Evolutionary conservation across 2,113 vertebrate genomes (phyloP).

Genomic region (Nothoprocta pentlandii): DNA sequence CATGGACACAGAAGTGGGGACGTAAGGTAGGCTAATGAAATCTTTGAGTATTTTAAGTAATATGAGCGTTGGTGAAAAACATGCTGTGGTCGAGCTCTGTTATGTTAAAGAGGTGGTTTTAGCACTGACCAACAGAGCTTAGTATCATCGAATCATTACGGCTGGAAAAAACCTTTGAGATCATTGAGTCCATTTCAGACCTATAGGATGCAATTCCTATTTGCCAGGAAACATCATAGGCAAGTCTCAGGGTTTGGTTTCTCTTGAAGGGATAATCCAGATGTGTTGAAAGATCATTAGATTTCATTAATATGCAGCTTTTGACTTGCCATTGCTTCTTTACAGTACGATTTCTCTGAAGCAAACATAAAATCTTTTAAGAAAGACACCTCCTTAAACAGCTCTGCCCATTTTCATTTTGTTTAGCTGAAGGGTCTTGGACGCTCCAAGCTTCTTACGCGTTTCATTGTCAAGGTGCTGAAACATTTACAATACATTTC

Average conservation of each 20-base stretch:
- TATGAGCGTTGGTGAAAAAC: not conserved
- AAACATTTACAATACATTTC: constrained; percentile 30
- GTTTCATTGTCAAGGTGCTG: constrained; percentile 52
- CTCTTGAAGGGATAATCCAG: not conserved
- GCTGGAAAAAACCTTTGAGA: too few relatives aligned
- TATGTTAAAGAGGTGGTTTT: not conserved
- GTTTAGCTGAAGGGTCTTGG: constrained; percentile 50
- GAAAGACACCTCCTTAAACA: constrained; percentile 26
- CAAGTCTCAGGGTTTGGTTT: not conserved
- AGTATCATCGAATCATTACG: too few relatives aligned
- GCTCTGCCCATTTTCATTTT: constrained; percentile 36
- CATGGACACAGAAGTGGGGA: not conserved
- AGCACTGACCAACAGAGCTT: not conserved
- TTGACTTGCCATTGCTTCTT: not conserved
- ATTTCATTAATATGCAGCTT: constrained; percentile 5
- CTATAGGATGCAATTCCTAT: not conserved
- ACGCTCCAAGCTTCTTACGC: not conserved
- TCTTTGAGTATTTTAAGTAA: rapidly evolving
- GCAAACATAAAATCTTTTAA: not conserved
- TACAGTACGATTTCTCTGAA: not conserved
- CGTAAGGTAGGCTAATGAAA: not conserved
- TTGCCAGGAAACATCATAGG: not conserved
- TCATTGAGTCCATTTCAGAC: not conserved
- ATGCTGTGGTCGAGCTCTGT: not conserved
- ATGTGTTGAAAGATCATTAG: not conserved